Evolutionary conservation across 2,113 vertebrate species (phyloP), one percentile per base, ranked within the genome.

Genomic region (Melanotaenia duboulayi): DNA sequence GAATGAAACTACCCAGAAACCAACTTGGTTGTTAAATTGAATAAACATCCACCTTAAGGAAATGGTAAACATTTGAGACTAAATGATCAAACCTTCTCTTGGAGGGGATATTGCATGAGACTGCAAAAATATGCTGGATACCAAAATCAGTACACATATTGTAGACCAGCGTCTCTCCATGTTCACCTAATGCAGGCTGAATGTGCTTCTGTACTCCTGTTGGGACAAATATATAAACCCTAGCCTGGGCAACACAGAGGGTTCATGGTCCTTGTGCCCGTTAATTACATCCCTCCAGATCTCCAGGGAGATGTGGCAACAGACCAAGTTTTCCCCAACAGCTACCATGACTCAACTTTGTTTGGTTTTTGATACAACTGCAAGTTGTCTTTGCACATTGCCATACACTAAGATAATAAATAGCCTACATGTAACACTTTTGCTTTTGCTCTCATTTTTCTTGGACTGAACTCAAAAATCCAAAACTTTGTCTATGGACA

Each of bases 181-280:
- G 76, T 71, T 74, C 14, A 59, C 64, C 25, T 72, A 32, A 23
- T 44, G 35, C 49, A 60, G 67, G 46, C 81, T 74, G 67, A 86
- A 70, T 68, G 52, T 14, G 23, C 11, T 10, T 19, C 17, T 89
- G 70, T 65, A 5, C 52, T 63, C 57, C 66, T 63, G 52, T 82
- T 51, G 46, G 82, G 57, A 80, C 55, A 69, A 67, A 78, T 75
- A 52, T 61, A 17, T 24, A 24, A 70, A 49, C 70, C 74, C 44
- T 14, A 71, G 59, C 19, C 60, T 66, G 71, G 60, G 44, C 65
- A 55, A 56, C 32, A 7, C 28, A 48, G 56, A 73, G 28, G 22
- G 54, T 14, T 55, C 84, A 72, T 82, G 87, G 87, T 89, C 89
- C 86, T 62, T 28, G 69, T 81, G 84, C 84, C 79, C 72, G 89